Conservation (phyloP, 2,113 vertebrate species). For the Coryphaenoides rupestris region DNA sequence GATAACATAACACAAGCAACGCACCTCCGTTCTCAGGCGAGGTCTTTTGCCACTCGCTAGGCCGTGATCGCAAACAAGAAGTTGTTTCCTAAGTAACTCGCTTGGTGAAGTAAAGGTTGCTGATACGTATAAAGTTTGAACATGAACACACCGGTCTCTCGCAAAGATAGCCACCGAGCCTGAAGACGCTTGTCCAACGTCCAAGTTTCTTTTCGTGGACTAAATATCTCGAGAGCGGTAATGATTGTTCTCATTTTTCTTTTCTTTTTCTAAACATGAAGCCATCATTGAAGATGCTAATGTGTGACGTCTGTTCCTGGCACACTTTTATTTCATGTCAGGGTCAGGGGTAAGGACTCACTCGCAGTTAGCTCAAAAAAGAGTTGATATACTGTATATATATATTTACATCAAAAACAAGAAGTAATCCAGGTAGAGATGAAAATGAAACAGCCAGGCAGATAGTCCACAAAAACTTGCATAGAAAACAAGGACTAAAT, state of each 20-base stretch:
- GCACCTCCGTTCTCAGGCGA: no score
- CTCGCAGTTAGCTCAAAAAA: no score
- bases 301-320: conserved; percentile 68
- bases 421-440: no score
- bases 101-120: conserved; percentile 23
- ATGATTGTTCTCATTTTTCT: no score
- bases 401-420: no score
- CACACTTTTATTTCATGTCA: conserved; percentile 69
- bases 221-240: conserved; percentile 63
- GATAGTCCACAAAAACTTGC: no score
- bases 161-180: conserved; percentile 6
- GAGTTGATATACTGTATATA: no score
- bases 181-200: conserved; percentile 56
- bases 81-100: conserved; percentile 34
- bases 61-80: conserved; percentile 28
- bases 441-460: no score
- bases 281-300: conserved; percentile 60
- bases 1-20: conserved; percentile 1
- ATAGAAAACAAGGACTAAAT: neutral
- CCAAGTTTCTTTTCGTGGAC: conserved; percentile 55
- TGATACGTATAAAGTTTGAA: no score
- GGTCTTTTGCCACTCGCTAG: no score
- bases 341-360: no score
- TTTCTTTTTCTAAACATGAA: conserved; percentile 60
- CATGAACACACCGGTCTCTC: no score